Conservation (phyloP, 1,140 invertebrate genomes). For the Diplogasteroides magnus region DNA sequence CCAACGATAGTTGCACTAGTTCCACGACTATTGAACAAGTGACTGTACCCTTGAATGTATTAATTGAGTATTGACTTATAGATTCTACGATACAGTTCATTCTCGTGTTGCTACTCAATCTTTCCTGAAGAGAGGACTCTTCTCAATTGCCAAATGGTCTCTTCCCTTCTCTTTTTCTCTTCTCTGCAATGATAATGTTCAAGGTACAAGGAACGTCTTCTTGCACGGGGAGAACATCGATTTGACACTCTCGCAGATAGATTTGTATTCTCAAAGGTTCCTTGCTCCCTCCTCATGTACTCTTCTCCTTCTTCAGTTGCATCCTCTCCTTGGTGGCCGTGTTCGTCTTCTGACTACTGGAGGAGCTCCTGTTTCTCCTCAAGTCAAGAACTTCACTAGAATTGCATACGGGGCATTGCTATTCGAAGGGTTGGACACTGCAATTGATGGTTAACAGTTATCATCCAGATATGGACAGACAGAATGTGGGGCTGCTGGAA, state of each 20-base stretch:
- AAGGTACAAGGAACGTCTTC: slow-evolving; percentile 21
- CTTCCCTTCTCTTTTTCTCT: not conserved
- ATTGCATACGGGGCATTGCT: slow-evolving; percentile 45
- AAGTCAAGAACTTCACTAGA: slow-evolving; percentile 40
- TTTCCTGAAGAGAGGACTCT: not conserved
- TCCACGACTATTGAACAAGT: slow-evolving; percentile 58
- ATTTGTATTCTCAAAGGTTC: slow-evolving; percentile 39
- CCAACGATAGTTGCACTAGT: slow-evolving; percentile 59
- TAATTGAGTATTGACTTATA: too few relatives aligned
- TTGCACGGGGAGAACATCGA: slow-evolving; percentile 26
- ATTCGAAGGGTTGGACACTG: slow-evolving; percentile 37
- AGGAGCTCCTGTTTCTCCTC: slow-evolving; percentile 37
- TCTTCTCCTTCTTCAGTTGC: slow-evolving; percentile 19
- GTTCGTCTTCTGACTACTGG: slow-evolving; percentile 42
- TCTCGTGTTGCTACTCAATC: not conserved
- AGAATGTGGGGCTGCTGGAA: slow-evolving; percentile 45
- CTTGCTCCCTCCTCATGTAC: not conserved
- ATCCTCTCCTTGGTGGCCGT: slow-evolving; percentile 36
- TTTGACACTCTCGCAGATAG: slow-evolving; percentile 45
- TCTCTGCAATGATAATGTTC: not conserved
- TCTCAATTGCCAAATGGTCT: not conserved
- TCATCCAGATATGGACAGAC: slow-evolving; percentile 43
- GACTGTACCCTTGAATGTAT: slow-evolving; percentile 6
- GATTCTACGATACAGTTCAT: not conserved
- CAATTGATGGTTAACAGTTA: not conserved